phyloP scores from a whole-genome alignment of 2,113 vertebrate species.

The Nesogale talazaci region DNA sequence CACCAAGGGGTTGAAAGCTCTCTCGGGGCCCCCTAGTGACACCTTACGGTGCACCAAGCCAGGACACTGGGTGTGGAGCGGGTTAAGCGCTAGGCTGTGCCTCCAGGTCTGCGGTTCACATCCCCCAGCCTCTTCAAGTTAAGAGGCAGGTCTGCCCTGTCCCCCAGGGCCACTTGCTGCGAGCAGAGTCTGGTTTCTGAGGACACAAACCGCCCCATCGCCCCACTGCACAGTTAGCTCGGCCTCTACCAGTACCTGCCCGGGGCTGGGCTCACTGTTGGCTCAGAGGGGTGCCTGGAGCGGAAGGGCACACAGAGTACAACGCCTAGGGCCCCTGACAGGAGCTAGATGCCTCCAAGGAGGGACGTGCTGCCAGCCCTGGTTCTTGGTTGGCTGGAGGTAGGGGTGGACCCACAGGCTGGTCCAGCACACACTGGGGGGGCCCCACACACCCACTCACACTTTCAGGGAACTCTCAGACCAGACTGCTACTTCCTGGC shows the following conservation, averaged over 20 bases:
- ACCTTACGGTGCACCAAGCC: too few species aligned
- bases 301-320: background rate
- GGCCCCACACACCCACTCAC: background rate
- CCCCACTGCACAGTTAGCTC: background rate
- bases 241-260: background rate
- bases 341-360: background rate
- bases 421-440: background rate
- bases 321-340: background rate
- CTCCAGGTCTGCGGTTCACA: too few species aligned
- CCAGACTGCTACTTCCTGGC: background rate
- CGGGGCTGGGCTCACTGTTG: background rate
- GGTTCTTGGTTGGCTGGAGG: background rate
- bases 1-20: background rate
- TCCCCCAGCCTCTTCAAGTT: too few species aligned
- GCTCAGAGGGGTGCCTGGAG: background rate
- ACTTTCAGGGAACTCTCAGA: background rate
- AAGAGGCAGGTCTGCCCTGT: too few species aligned
- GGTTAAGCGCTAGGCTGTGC: too few species aligned
- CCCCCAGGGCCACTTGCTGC: too few species aligned
- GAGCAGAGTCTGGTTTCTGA: too few species aligned
- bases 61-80: background rate
- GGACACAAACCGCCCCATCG: too few species aligned
- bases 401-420: background rate
- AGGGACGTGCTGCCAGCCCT: background rate
- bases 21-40: fast-evolving